Percentiles rank a stretch among this genome's conserved stretches.
Conservation (phyloP, 1,140 invertebrate species). For the Neodiprion lecontei region DNA sequence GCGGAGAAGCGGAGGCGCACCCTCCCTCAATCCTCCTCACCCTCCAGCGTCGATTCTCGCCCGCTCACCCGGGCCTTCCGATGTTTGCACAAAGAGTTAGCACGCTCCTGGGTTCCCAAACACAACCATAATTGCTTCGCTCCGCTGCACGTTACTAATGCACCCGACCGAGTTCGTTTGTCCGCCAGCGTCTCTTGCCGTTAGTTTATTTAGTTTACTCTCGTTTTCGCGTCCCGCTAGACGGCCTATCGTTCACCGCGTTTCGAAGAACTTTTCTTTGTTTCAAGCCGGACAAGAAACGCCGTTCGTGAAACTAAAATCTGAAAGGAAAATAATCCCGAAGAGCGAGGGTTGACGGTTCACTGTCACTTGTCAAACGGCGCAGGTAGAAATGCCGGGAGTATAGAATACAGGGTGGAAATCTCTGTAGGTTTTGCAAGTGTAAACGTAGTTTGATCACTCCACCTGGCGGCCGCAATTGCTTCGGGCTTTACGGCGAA, state of each 20-base stretch:
- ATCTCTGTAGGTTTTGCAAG: background rate
- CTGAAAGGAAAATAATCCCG: no score
- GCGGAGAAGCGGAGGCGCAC: conserved; percentile 15
- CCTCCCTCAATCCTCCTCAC: conserved; percentile 31
- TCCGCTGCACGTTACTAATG: conserved; percentile 40
- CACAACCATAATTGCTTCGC: conserved; percentile 53
- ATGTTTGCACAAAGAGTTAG: conserved; percentile 36
- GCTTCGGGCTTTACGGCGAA: background rate
- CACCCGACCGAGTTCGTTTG: conserved; percentile 19
- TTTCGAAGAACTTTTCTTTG: no score
- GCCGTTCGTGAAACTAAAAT: no score
- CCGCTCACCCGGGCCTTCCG: conserved; percentile 21
- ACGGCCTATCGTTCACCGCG: background rate
- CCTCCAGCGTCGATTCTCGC: background rate
- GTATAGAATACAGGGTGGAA: background rate
- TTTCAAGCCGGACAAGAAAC: no score
- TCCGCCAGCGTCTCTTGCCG: background rate
- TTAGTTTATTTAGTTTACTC: background rate
- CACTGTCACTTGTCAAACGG: no score
- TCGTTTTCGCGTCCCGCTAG: background rate
- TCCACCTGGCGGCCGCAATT: background rate
- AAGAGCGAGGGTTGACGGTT: no score
- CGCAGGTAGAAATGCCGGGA: background rate
- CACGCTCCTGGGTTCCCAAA: conserved; percentile 37
- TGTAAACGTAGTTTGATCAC: conserved; percentile 3